Conservation (phyloP, 2,888 invertebrate species). For the Lasioglossum figueresi region DNA sequence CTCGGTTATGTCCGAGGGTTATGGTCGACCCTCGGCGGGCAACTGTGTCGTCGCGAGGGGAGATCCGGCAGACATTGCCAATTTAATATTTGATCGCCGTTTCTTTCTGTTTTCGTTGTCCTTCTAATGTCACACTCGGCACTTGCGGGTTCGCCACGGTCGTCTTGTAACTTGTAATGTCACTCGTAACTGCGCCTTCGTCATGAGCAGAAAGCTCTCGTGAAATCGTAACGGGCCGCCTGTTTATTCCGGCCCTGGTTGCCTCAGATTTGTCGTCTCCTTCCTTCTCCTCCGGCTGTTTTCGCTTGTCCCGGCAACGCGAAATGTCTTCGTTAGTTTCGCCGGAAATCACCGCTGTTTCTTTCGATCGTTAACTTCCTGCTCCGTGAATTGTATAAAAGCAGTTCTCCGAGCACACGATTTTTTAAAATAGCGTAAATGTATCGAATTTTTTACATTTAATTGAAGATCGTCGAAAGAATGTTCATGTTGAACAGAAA, state of each 20-base stretch:
- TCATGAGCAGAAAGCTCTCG: slow-evolving; percentile 1
- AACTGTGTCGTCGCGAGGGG: slow-evolving; percentile 58
- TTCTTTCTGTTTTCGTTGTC: slow-evolving; percentile 28
- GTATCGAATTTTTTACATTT: too few species aligned
- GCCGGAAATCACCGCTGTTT: neutral
- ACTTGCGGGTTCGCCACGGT: neutral
- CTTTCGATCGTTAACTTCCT: neutral
- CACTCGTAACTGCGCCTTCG: neutral
- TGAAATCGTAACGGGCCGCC: slow-evolving; percentile 6
- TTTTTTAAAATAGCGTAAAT: too few species aligned
- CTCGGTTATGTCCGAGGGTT: slow-evolving; percentile 75
- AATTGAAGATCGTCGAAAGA: too few species aligned
- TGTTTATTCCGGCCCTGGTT: slow-evolving; percentile 8
- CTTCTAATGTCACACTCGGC: slow-evolving; percentile 29
- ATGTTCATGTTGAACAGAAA: too few species aligned
- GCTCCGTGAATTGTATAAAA: too few species aligned
- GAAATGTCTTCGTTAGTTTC: neutral
- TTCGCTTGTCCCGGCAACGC: neutral
- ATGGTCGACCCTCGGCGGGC: slow-evolving; percentile 64
- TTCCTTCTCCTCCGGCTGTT: neutral
- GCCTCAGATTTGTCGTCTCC: neutral
- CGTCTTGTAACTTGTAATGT: slow-evolving; percentile 10
- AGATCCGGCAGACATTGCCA: slow-evolving; percentile 64
- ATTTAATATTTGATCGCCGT: slow-evolving; percentile 69
- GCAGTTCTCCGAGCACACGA: too few species aligned